These are phyloP conservation scores for Nephrotoma guestfalica DNA, from an alignment of 2,888 invertebrate genomes.

Conservation along the genomic window DNA sequence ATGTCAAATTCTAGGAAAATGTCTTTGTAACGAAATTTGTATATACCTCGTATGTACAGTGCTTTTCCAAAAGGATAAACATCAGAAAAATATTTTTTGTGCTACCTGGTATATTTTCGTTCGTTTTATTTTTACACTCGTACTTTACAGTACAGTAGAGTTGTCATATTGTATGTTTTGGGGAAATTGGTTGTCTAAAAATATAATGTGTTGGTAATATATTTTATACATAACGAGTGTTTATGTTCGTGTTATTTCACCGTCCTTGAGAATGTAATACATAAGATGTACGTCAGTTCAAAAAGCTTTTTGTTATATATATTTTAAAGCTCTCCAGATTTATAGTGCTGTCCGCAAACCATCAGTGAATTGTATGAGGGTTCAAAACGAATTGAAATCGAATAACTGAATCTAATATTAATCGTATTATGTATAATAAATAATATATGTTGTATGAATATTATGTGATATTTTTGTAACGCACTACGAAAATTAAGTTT, in stretches of 20 bases:
- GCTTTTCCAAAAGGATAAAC: not conserved
- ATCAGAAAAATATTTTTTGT: not conserved
- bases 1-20: not conserved
- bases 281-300: not conserved
- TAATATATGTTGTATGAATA: no score
- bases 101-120: not conserved
- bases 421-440: no score
- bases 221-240: not conserved
- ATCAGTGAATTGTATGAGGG: not conserved
- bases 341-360: not conserved
- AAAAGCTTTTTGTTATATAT: not conserved
- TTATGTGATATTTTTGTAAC: no score
- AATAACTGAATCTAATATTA: no score
- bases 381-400: no score
- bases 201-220: not conserved
- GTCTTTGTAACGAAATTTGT: not conserved
- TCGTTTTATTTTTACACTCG: not conserved
- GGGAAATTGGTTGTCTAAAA: not conserved
- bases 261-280: not conserved
- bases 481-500: no score
- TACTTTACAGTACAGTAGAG: not conserved
- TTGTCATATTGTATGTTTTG: not conserved
- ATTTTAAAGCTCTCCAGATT: not conserved
- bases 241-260: not conserved
- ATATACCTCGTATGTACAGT: not conserved